These are phyloP conservation scores for Drosophila pegasa DNA, from an alignment of 2,888 invertebrate genomes.

Conservation along the genomic window DNA sequence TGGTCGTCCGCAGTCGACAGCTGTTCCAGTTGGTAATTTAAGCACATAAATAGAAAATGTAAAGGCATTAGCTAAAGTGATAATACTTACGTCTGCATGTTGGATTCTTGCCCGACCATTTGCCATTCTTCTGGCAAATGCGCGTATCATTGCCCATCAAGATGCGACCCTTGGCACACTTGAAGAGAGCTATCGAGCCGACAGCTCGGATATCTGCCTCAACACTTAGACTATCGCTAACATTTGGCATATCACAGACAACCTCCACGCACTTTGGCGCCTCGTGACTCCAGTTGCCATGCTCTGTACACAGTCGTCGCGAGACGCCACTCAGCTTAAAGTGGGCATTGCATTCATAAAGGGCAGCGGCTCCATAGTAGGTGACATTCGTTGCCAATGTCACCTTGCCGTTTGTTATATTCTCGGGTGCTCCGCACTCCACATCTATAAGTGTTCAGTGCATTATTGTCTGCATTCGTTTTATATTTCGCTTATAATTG, in stretches of 20 bases:
- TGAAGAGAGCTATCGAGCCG: constrained; percentile 92
- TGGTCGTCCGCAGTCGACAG: constrained; percentile 93
- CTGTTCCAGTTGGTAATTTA: constrained; percentile 85
- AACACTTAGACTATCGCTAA: constrained; percentile 86
- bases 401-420: constrained; percentile 90
- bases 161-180: constrained; percentile 92
- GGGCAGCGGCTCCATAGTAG: constrained; percentile 93
- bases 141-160: constrained; percentile 93
- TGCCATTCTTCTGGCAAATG: constrained; percentile 90
- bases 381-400: constrained; percentile 94
- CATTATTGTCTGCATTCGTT: too few relatives aligned
- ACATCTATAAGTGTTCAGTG: constrained; percentile 87
- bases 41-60: neutral
- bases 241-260: constrained; percentile 90
- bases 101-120: constrained; percentile 92
- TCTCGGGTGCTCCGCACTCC: constrained; percentile 92
- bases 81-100: constrained; percentile 90
- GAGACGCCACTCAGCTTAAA: constrained; percentile 94
- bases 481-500: neutral
- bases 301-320: constrained; percentile 92
- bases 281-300: constrained; percentile 96
- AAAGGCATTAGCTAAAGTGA: too few relatives aligned
- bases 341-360: constrained; percentile 93
- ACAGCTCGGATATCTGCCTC: constrained; percentile 89
- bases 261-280: constrained; percentile 93